Conservation (phyloP, 2,888 invertebrate species). For the Caenorhabditis sp. region DNA sequence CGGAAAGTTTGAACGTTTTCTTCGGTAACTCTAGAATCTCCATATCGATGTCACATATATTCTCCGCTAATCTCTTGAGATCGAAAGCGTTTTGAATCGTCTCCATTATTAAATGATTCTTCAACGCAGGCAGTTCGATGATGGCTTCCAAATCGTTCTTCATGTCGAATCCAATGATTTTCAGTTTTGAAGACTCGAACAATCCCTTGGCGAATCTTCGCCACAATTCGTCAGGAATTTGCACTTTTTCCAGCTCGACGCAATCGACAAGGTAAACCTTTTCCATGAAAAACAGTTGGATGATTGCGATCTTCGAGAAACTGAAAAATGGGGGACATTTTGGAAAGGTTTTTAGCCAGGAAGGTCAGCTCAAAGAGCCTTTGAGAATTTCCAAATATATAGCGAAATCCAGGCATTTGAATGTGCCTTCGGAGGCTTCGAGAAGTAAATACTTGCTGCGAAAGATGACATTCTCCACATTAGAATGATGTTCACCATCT, state of each 20-base stretch:
- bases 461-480: too few species aligned
- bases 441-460: too few species aligned
- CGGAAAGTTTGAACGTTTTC: conserved; percentile 66
- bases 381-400: too few species aligned
- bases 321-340: neutral
- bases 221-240: conserved; percentile 54
- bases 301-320: conserved; percentile 63
- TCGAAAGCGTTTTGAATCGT: conserved; percentile 50
- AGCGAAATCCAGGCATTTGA: too few species aligned
- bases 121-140: conserved; percentile 44
- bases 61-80: conserved; percentile 63
- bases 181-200: conserved; percentile 47
- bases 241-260: conserved; percentile 46
- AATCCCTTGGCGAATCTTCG: conserved; percentile 55
- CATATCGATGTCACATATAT: conserved; percentile 62
- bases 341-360: neutral
- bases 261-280: conserved; percentile 66
- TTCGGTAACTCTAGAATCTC: conserved; percentile 55
- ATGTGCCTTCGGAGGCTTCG: too few species aligned
- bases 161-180: conserved; percentile 68
- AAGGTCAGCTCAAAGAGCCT: too few species aligned
- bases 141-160: conserved; percentile 68
- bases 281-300: conserved; percentile 61
- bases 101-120: neutral
- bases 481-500: too few species aligned